Percentiles rank a stretch among this genome's conserved stretches.
Conservation (phyloP, 2,888 invertebrate genomes). For the Venusia cambrica region DNA sequence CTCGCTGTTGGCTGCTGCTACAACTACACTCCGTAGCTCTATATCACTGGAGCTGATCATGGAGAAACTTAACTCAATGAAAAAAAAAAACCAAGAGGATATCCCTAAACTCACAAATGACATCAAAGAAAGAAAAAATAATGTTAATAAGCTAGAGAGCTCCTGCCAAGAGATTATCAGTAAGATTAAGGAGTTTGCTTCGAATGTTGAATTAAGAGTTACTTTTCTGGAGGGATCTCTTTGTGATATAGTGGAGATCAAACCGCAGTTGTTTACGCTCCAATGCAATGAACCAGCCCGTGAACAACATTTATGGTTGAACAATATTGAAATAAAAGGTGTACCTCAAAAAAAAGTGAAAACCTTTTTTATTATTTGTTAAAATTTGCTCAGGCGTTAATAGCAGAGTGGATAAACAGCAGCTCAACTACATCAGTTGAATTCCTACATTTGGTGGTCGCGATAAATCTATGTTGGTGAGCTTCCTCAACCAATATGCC, state of each 20-base stretch:
- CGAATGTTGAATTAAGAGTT: not conserved
- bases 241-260: slow-evolving; percentile 1
- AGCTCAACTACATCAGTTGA: slow-evolving; percentile 6
- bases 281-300: slow-evolving; percentile 1
- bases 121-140: slow-evolving; percentile 5
- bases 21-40: not conserved
- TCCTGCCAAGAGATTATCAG: not conserved
- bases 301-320: slow-evolving; percentile 3
- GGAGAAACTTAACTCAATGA: slow-evolving; percentile 4
- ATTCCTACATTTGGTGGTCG: not conserved
- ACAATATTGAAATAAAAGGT: slow-evolving; percentile 9
- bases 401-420: slow-evolving; percentile 1
- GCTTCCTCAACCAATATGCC: slow-evolving; percentile 7
- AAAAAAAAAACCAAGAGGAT: slow-evolving; percentile 5
- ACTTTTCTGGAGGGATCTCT: not conserved
- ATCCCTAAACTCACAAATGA: slow-evolving; percentile 9
- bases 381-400: not conserved
- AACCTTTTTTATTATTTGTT: slow-evolving; percentile 3
- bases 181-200: slow-evolving; percentile 1
- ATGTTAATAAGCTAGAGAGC: slow-evolving; percentile 3
- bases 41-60: no score
- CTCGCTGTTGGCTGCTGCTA: no score
- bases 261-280: not conserved
- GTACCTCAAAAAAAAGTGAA: slow-evolving; percentile 7
- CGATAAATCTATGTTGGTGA: slow-evolving; percentile 4